Evolutionary conservation across 2,888 invertebrate genomes (phyloP).

Genomic region (Coelopa pilipes): DNA sequence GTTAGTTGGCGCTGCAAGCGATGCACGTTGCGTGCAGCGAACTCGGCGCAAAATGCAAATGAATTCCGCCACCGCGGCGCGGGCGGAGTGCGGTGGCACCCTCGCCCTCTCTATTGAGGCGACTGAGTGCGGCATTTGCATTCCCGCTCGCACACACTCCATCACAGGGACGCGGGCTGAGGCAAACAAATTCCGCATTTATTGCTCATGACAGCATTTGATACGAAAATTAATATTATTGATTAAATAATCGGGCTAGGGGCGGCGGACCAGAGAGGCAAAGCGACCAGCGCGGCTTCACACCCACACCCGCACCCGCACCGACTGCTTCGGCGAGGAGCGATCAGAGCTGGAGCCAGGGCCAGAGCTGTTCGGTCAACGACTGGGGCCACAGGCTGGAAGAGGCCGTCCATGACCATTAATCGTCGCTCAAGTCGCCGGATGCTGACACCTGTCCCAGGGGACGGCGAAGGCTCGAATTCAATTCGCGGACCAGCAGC

Average conservation of each 20-base stretch:
- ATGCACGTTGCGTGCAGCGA: not conserved
- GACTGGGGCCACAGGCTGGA: too few relatives aligned
- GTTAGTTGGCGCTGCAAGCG: not conserved
- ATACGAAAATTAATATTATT: constrained; percentile 68
- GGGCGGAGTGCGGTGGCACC: not conserved
- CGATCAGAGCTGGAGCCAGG: too few relatives aligned
- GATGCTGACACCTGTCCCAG: too few relatives aligned
- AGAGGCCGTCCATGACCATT: too few relatives aligned
- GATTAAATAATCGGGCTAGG: constrained; percentile 68
- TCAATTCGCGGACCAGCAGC: too few relatives aligned
- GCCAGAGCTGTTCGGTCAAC: not conserved
- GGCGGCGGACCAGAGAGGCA: constrained; percentile 52
- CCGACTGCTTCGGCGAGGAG: too few relatives aligned
- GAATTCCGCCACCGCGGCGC: constrained; percentile 1
- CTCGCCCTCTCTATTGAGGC: not conserved
- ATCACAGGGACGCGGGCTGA: not conserved
- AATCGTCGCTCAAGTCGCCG: too few relatives aligned
- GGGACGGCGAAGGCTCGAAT: too few relatives aligned
- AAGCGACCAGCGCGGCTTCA: constrained; percentile 59
- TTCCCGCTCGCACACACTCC: constrained; percentile 9
- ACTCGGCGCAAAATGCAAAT: constrained; percentile 19
- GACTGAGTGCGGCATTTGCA: constrained; percentile 16
- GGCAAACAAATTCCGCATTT: constrained; percentile 61
- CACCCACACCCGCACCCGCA: too few relatives aligned
- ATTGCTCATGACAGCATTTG: constrained; percentile 67